Base-by-base conservation (phyloP, 2,888 invertebrate genomes). In the Belgica antarctica region DNA sequence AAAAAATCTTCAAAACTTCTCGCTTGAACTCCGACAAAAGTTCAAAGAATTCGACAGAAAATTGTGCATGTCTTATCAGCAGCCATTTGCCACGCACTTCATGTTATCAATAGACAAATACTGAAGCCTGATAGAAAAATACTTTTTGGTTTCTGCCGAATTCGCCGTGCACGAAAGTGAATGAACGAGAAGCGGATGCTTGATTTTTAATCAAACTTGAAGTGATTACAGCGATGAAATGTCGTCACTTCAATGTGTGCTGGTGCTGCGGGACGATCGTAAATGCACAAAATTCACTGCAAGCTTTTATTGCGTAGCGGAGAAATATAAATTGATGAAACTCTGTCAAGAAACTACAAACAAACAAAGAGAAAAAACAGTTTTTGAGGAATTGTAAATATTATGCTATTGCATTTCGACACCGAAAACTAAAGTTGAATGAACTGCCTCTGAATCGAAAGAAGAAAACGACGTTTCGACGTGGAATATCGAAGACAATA, bases 401-500 rank as follows among this genome's bases (percentile, higher is more conserved):
- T 46, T 68, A 57, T 57, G 46, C 46, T 46, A 65, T 65, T 65
- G 68, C 68, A 68, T 68, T 68, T 68, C 68, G 34, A 47, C 41
- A 66, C 22, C 25, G 27, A 46, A 36, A 19, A 31, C 36, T 31
- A 19, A 27, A 68, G 68, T 68, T 68, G 68, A 68, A 68, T 68
- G 68, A 68, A 68, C 68, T 68, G 68, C 46, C 47, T n/a, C 46
- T 47, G 68, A 57, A 62, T n/a, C n/a, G n/a, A n/a, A n/a, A n/a
- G n/a, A n/a, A n/a, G n/a, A n/a, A n/a, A n/a, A n/a, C n/a, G n/a
- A n/a, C n/a, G n/a, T n/a, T 41, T 12, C 15, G 41, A 41, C 12
- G 2, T 41, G 41, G 15, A 41, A 41, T 41, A 41, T n/a, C 7
- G 7, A 7, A 34, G 12, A 34, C 12, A 41, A 10, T 41, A 10